A percentile compares a stretch with the other conserved stretches of the same genome.
Conservation (phyloP, 2,888 invertebrate species). For the Euspilapteryx auroguttella region DNA sequence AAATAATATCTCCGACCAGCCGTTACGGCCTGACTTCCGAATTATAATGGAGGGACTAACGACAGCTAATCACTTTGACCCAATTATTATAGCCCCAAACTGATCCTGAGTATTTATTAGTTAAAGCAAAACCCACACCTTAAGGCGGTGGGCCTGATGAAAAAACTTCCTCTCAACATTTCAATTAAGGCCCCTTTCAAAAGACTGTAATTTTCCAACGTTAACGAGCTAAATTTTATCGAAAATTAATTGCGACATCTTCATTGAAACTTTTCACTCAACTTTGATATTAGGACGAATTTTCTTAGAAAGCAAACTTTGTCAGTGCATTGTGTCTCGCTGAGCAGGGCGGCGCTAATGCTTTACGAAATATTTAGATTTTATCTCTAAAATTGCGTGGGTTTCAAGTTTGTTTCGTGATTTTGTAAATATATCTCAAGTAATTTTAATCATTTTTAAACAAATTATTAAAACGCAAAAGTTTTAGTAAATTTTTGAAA, state of each 20-base stretch:
- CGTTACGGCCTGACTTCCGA: too few species aligned
- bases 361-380: too few species aligned
- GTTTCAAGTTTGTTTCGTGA: neutral
- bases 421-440: neutral
- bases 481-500: too few species aligned
- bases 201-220: constrained; percentile 46
- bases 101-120: too few species aligned
- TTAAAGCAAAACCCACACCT: neutral
- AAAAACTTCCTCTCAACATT: constrained; percentile 46
- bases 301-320: constrained; percentile 30
- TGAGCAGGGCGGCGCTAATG: too few species aligned
- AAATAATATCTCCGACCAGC: too few species aligned
- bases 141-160: constrained; percentile 29
- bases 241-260: constrained; percentile 60
- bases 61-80: too few species aligned
- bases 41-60: too few species aligned
- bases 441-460: too few species aligned
- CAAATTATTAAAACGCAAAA: too few species aligned
- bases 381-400: too few species aligned
- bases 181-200: constrained; percentile 41
- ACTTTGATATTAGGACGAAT: constrained; percentile 38
- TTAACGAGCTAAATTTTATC: constrained; percentile 58
- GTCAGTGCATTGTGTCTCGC: constrained; percentile 36
- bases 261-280: constrained; percentile 46
- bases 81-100: too few species aligned